A percentile compares a stretch with the other conserved stretches of the same genome.
Conservation (phyloP, 2,113 vertebrate species). For the Python bivittatus region DNA sequence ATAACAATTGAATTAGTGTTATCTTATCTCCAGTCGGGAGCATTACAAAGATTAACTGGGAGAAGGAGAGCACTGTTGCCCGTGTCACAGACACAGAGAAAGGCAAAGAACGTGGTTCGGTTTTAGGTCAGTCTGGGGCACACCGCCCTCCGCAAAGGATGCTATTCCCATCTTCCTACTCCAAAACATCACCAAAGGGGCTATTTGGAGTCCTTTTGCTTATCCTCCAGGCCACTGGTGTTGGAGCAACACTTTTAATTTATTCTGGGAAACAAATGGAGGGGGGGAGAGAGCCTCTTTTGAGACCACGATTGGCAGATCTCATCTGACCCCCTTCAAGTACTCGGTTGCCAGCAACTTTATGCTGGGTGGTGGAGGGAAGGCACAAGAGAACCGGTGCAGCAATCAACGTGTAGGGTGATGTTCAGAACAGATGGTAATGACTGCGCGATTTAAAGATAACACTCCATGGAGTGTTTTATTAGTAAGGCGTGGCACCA, state of each 20-base stretch:
- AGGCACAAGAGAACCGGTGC: neutral
- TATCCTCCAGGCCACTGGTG: too few relatives aligned
- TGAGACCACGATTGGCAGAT: neutral
- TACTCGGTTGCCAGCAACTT: too few relatives aligned
- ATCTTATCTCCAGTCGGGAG: neutral
- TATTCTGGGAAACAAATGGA: too few relatives aligned
- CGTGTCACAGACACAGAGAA: neutral
- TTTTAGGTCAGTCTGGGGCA: neutral
- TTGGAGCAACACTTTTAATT: neutral
- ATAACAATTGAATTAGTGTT: neutral
- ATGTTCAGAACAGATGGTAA: neutral
- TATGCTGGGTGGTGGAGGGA: neutral
- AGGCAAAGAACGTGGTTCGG: neutral
- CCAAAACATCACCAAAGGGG: neutral
- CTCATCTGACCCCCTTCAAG: neutral
- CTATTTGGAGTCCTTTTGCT: too few relatives aligned
- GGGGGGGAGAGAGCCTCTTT: neutral
- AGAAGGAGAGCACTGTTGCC: rapidly evolving
- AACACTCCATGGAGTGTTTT: neutral
- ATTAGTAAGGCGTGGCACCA: neutral
- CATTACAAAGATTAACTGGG: too few relatives aligned
- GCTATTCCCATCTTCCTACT: neutral
- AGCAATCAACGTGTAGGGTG: neutral
- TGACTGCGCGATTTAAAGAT: neutral
- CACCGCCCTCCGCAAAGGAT: neutral